phyloP scores from a whole-genome alignment of 2,888 invertebrate species.

The Brenthis ino region DNA sequence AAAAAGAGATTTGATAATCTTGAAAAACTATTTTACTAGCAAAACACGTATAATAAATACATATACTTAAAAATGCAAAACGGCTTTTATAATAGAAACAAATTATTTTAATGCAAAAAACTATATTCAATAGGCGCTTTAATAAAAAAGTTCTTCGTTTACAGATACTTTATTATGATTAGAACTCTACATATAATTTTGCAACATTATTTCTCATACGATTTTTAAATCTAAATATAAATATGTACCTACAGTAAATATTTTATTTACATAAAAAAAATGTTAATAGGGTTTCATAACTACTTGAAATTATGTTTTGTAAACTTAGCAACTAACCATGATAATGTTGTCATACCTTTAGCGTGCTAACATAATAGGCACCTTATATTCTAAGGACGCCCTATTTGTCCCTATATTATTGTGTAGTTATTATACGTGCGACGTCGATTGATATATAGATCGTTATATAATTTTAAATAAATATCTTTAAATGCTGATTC shows the following conservation, averaged over 20 bases:
- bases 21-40: not conserved
- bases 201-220: no score
- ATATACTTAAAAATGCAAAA: no score
- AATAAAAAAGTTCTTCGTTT: no score
- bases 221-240: no score
- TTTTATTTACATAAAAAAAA: not conserved
- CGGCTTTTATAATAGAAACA: no score
- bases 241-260: no score
- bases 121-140: no score
- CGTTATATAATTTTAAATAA: conserved; percentile 8
- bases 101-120: no score
- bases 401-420: conserved; percentile 22
- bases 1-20: conserved; percentile 1
- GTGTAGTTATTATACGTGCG: conserved; percentile 19
- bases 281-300: conserved; percentile 4
- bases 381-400: conserved; percentile 27
- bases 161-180: no score
- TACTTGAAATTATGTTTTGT: conserved; percentile 13
- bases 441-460: conserved; percentile 9
- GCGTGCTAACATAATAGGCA: conserved; percentile 16
- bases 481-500: not conserved
- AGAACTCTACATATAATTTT: no score
- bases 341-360: conserved; percentile 20
- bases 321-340: conserved; percentile 20
- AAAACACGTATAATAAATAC: no score